Evolutionary conservation across 2,113 vertebrate species (phyloP).

Genomic region (Bubo scandiacus): DNA sequence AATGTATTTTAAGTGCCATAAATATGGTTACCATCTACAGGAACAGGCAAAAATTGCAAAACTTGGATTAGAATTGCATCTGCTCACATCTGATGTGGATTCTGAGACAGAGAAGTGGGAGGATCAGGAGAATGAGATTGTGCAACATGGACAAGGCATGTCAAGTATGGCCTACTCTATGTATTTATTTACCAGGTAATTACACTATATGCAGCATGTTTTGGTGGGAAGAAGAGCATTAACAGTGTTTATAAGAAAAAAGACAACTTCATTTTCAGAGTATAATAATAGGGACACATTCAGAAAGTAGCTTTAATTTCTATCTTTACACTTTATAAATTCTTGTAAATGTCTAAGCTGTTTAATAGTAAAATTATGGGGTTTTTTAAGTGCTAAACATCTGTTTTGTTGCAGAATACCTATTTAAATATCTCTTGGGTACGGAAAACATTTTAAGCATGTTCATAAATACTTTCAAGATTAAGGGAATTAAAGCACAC

Average conservation of each 20-base stretch:
- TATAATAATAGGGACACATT: neutral
- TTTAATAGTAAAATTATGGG: neutral
- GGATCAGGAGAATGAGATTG: conserved; percentile 89
- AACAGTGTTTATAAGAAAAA: neutral
- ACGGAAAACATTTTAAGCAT: neutral
- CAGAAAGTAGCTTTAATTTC: neutral
- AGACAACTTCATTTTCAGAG: neutral
- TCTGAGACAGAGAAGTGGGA: conserved; percentile 94
- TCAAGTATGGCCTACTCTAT: conserved; percentile 94
- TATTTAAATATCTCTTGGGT: neutral
- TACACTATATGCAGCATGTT: neutral
- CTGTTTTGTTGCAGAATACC: neutral
- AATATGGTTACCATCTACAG: conserved; percentile 67
- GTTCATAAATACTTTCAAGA: neutral
- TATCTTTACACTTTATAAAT: neutral
- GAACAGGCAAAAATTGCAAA: conserved; percentile 92
- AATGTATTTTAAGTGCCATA: neutral
- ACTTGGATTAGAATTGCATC: conserved; percentile 89
- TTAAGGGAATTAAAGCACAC: neutral
- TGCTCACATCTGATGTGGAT: conserved; percentile 90
- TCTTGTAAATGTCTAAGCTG: neutral
- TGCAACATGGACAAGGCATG: conserved; percentile 85
- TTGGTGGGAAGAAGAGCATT: neutral
- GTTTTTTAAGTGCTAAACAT: neutral
- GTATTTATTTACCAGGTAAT: conserved; percentile 96